Evolutionary conservation across 92 coral and sea anemone genomes (phyloP).

Genomic region (Actinostola sp.): DNA sequence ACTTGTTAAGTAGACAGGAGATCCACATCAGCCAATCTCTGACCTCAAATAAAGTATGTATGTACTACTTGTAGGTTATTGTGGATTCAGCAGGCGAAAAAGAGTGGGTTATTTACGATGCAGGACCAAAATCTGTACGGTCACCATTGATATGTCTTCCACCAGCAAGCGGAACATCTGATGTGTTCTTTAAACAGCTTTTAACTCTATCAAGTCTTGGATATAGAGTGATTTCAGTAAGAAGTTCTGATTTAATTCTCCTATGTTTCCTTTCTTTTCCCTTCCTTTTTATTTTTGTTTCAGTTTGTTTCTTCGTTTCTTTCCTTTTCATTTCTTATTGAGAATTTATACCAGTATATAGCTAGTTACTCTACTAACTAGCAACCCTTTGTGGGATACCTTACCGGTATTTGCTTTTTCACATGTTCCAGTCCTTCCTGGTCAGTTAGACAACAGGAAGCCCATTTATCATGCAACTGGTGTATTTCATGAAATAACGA

Average conservation of each 20-base stretch:
- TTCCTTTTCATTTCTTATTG: neutral
- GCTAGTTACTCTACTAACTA: no score
- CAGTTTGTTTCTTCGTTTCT: neutral
- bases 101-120: slow-evolving; percentile 94
- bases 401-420: no score
- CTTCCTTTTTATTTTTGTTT: neutral
- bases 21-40: neutral
- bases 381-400: no score
- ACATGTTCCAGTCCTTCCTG: neutral
- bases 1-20: neutral
- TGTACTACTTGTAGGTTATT: slow-evolving; percentile 57
- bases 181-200: slow-evolving; percentile 95
- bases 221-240: slow-evolving; percentile 92
- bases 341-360: neutral
- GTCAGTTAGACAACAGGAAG: no score
- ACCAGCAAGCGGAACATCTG: slow-evolving; percentile 99
- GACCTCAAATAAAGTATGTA: neutral
- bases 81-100: slow-evolving; percentile 88
- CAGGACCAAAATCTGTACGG: slow-evolving; percentile 91
- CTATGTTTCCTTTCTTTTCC: neutral
- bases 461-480: no score
- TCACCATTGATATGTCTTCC: slow-evolving; percentile 94
- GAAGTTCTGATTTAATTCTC: slow-evolving; percentile 2
- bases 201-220: slow-evolving; percentile 93
- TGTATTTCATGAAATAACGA: neutral